Conservation (phyloP, 2,113 vertebrate genomes). For the Lepisosteus oculatus region DNA sequence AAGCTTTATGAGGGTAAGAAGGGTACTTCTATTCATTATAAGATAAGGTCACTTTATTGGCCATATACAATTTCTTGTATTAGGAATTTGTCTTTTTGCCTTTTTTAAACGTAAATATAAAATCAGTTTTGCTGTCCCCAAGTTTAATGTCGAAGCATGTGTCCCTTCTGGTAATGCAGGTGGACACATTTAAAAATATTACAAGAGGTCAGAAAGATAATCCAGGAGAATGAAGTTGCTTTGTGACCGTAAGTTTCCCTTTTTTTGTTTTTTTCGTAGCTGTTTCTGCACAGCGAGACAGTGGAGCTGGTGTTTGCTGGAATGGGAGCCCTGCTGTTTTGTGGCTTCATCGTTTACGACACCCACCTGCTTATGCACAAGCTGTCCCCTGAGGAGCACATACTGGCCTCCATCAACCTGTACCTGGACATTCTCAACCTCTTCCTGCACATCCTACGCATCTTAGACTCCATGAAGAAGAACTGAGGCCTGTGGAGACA, state of each 20-base stretch:
- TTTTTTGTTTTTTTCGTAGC: slow-evolving; percentile 45
- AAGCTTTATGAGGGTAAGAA: slow-evolving; percentile 79
- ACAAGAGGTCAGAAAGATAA: no score
- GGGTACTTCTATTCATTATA: slow-evolving; percentile 11
- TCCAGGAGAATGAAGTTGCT: no score
- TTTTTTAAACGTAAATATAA: not conserved
- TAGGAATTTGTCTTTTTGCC: not conserved
- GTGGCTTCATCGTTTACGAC: slow-evolving; percentile 95
- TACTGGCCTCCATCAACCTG: slow-evolving; percentile 88
- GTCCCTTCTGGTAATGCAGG: no score
- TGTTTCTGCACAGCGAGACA: slow-evolving; percentile 82
- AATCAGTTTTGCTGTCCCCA: no score
- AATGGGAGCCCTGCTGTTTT: slow-evolving; percentile 84
- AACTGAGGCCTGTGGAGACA: slow-evolving; percentile 58
- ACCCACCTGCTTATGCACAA: slow-evolving; percentile 89
- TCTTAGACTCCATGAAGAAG: slow-evolving; percentile 86
- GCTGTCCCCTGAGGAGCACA: slow-evolving; percentile 91
- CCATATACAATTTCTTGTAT: no score
- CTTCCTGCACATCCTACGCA: slow-evolving; percentile 81
- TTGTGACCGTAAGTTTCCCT: no score
- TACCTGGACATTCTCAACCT: slow-evolving; percentile 95
- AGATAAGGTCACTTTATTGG: no score
- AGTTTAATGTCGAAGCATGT: no score
- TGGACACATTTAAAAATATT: no score
- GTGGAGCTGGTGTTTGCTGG: slow-evolving; percentile 76